phyloP scores from a whole-genome alignment of 2,797 vertebrate genomes.

The Etheostoma nigrum region DNA sequence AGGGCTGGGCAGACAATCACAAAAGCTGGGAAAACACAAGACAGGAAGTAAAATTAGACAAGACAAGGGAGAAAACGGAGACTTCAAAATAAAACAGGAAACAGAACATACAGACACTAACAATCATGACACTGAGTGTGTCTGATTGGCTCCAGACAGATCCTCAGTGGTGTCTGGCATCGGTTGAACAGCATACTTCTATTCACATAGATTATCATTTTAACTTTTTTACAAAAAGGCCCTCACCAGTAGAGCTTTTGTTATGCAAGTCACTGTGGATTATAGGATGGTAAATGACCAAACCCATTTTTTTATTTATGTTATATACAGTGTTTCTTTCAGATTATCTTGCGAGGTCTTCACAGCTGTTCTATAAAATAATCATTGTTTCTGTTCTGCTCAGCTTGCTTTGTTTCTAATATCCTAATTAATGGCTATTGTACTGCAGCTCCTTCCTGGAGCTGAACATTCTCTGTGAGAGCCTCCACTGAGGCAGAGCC shows the following conservation, averaged over 20 bases:
- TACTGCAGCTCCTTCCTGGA: conserved; percentile 56
- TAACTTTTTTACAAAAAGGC: neutral
- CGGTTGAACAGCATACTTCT: conserved; percentile 30
- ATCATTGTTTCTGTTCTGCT: conserved; percentile 49
- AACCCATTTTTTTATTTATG: conserved; percentile 37
- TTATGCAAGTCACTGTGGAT: conserved; percentile 26
- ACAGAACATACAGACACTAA: no score
- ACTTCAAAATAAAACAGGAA: no score
- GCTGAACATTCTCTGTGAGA: conserved; percentile 54
- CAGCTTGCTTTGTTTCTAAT: conserved; percentile 65
- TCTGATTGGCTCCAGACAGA: conserved; percentile 46
- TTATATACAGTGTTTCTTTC: conserved; percentile 23
- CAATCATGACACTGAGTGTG: conserved; percentile 3
- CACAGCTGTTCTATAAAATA: conserved; percentile 30
- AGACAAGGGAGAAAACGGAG: no score
- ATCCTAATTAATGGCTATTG: conserved; percentile 70
- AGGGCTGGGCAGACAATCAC: no score
- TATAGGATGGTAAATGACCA: conserved; percentile 36
- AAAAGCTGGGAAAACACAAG: no score
- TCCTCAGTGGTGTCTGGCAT: conserved; percentile 20
- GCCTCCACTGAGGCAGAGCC: conserved; percentile 58
- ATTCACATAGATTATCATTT: conserved; percentile 10
- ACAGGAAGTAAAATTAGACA: no score
- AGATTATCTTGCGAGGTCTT: conserved; percentile 33
- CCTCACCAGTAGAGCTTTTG: conserved; percentile 8